phyloP scores from a whole-genome alignment of 2,113 vertebrate genomes.

The Bettongia penicillata region DNA sequence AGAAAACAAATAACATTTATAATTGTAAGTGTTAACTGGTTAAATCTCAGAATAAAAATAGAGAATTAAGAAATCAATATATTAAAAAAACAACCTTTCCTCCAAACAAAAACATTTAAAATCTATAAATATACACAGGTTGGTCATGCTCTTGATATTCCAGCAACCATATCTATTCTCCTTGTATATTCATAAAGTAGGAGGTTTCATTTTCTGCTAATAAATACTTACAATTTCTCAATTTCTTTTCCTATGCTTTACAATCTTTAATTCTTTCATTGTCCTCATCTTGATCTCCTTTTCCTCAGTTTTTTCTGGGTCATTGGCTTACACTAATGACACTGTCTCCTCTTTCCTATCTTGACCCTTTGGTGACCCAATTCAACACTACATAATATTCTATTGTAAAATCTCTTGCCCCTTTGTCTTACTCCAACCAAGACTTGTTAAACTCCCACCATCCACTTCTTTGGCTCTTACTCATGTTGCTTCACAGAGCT shows the following conservation, averaged over 20 bases:
- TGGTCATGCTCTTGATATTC: background rate
- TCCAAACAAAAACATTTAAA: background rate
- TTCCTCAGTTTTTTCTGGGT: background rate
- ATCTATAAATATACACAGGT: background rate
- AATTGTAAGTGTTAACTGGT: background rate
- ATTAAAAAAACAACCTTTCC: background rate
- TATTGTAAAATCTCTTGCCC: background rate
- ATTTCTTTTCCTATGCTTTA: background rate
- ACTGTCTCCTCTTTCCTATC: background rate
- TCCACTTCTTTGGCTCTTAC: background rate
- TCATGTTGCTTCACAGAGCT: background rate
- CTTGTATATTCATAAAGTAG: background rate
- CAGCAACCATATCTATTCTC: background rate
- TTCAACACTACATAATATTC: background rate
- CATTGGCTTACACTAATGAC: background rate
- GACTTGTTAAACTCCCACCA: background rate
- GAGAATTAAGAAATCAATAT: background rate
- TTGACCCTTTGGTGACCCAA: background rate
- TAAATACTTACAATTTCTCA: background rate
- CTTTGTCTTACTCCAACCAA: background rate
- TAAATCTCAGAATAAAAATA: background rate
- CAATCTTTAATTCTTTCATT: background rate
- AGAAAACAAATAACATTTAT: background rate
- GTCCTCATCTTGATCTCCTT: background rate
- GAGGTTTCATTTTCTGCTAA: background rate